Percentiles rank a stretch among this genome's conserved stretches.
Evolutionary conservation across 2,888 invertebrate species (phyloP).

Genomic region (Taenaris catops): DNA sequence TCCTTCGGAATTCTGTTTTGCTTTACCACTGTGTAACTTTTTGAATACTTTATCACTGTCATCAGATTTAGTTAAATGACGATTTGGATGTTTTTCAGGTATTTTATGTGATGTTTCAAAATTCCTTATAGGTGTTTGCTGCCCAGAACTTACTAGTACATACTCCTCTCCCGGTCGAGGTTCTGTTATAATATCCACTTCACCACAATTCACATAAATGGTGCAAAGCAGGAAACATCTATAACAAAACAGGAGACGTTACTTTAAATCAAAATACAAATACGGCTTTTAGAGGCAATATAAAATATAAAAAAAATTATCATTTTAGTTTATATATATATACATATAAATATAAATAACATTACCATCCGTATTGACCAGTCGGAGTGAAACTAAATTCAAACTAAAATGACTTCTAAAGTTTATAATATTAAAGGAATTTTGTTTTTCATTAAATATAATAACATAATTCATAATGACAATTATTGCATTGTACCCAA

Average conservation of each 20-base stretch:
- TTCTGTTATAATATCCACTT: conserved; percentile 81
- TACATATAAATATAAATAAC: too few species aligned
- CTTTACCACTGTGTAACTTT: conserved; percentile 54
- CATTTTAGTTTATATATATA: too few species aligned
- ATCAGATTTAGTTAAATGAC: conserved; percentile 51
- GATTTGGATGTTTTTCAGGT: conserved; percentile 72
- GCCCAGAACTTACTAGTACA: conserved; percentile 81
- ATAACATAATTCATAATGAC: too few species aligned
- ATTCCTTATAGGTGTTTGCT: conserved; percentile 63
- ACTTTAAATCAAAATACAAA: conserved; percentile 4
- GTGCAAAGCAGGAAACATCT: conserved; percentile 74
- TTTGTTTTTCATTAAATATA: too few species aligned
- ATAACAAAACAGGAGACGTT: conserved; percentile 47
- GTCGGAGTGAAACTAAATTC: too few species aligned
- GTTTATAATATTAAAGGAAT: too few species aligned
- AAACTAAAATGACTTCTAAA: too few species aligned
- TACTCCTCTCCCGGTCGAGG: conserved; percentile 84
- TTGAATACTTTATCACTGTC: conserved; percentile 65
- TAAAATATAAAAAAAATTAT: too few species aligned
- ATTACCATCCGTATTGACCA: too few species aligned
- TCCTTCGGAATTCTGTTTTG: conserved; percentile 59
- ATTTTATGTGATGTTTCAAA: conserved; percentile 88
- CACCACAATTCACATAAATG: conserved; percentile 59
- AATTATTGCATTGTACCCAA: too few species aligned
- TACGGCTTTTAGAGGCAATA: too few species aligned